Percentiles rank a stretch among this genome's conserved stretches.
Evolutionary conservation across 2,888 invertebrate species (phyloP).

Genomic region (Dermolepida albohirtum): DNA sequence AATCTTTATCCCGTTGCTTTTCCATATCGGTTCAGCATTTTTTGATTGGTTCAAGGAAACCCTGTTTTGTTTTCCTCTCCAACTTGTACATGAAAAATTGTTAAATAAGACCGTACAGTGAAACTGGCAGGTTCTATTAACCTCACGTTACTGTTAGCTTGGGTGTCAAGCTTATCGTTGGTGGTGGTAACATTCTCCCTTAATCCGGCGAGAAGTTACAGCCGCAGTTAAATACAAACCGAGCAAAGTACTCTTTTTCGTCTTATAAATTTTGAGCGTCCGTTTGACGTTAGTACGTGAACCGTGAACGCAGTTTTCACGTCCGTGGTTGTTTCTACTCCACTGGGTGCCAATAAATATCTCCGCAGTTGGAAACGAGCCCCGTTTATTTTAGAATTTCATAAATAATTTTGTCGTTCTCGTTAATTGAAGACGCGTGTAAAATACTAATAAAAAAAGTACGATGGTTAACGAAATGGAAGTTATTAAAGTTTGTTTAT

Average conservation of each 20-base stretch:
- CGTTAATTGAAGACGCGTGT: no score
- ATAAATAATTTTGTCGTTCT: no score
- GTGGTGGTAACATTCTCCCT: no score
- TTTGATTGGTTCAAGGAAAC: no score
- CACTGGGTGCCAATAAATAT: not conserved
- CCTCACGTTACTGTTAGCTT: not conserved
- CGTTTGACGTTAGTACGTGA: not conserved
- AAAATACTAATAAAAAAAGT: no score
- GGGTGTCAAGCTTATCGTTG: not conserved
- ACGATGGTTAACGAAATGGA: no score
- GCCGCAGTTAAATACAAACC: not conserved
- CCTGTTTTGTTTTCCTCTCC: no score
- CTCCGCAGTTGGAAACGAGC: no score
- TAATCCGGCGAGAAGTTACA: not conserved
- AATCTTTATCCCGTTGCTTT: no score
- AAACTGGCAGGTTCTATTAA: slow-evolving; percentile 23
- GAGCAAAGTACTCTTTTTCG: not conserved
- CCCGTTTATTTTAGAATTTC: no score
- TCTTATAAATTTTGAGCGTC: slow-evolving; percentile 15
- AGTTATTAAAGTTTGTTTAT: no score
- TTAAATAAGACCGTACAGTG: slow-evolving; percentile 7
- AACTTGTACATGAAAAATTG: not conserved
- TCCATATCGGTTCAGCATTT: no score
- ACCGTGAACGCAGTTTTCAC: not conserved
- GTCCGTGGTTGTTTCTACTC: not conserved